These are phyloP conservation scores for Haemorhous mexicanus DNA, from an alignment of 2,113 vertebrate genomes.

Conservation along the genomic window DNA sequence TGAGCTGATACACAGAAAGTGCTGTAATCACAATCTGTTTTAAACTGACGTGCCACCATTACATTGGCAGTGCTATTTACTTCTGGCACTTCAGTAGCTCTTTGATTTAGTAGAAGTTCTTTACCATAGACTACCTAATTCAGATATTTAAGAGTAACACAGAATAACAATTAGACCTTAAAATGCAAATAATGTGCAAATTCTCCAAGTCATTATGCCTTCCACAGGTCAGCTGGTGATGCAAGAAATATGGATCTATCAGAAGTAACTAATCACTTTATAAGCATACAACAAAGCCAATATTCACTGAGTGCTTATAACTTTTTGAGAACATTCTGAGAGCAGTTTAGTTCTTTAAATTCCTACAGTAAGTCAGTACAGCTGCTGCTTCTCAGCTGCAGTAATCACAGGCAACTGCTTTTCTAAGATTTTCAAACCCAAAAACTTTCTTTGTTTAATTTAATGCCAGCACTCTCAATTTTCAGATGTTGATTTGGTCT, in stretches of 20 bases:
- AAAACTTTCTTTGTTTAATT: neutral
- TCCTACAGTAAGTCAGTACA: neutral
- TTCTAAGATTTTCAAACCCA: neutral
- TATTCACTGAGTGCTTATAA: neutral
- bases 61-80: neutral
- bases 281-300: neutral
- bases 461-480: neutral
- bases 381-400: neutral
- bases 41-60: neutral
- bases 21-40: neutral
- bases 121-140: neutral
- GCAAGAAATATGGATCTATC: neutral
- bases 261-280: neutral
- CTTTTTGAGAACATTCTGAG: neutral
- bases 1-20: neutral
- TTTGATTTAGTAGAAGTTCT: neutral
- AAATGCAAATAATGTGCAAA: neutral
- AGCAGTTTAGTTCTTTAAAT: neutral
- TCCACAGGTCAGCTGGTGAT: neutral
- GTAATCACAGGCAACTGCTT: neutral
- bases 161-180: neutral
- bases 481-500: conserved; percentile 11
- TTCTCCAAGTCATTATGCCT: neutral
- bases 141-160: neutral
- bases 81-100: neutral